phyloP scores from a whole-genome alignment of 2,797 vertebrate species.

The Enteromius unitaeniatus region DNA sequence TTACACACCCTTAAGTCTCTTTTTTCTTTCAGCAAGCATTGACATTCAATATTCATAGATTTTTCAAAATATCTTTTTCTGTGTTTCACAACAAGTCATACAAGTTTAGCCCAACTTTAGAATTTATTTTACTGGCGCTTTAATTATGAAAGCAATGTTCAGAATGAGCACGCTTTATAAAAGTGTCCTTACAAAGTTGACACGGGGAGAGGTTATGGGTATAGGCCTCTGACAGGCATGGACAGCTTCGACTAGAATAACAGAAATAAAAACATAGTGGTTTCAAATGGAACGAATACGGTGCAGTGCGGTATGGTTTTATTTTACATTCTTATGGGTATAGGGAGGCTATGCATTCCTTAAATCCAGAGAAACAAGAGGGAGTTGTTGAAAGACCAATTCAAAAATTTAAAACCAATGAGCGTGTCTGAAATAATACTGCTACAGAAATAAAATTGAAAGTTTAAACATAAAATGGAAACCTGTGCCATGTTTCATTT shows the following conservation, averaged over 20 bases:
- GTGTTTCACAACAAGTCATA: not conserved
- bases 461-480: constrained; percentile 41
- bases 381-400: constrained; percentile 41
- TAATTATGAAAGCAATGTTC: not conserved
- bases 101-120: not conserved
- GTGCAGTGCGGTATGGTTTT: constrained; percentile 40
- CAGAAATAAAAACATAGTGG: constrained; percentile 29
- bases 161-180: not conserved
- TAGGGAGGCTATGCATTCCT: constrained; percentile 46
- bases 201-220: not conserved
- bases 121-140: not conserved
- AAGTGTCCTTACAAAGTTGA: constrained; percentile 1
- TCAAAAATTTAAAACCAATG: constrained; percentile 43
- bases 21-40: not conserved
- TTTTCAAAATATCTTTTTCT: not conserved
- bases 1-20: not conserved
- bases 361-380: constrained; percentile 41
- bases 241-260: constrained; percentile 20
- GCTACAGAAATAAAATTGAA: constrained; percentile 42
- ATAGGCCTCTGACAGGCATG: constrained; percentile 4
- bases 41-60: not conserved
- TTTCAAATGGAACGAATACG: constrained; percentile 22
- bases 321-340: constrained; percentile 55
- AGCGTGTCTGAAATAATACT: constrained; percentile 58
- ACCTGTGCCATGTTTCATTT: constrained; percentile 48